phyloP scores from a whole-genome alignment of 1,140 invertebrate genomes.

The Drosophila pseudoobscura region DNA sequence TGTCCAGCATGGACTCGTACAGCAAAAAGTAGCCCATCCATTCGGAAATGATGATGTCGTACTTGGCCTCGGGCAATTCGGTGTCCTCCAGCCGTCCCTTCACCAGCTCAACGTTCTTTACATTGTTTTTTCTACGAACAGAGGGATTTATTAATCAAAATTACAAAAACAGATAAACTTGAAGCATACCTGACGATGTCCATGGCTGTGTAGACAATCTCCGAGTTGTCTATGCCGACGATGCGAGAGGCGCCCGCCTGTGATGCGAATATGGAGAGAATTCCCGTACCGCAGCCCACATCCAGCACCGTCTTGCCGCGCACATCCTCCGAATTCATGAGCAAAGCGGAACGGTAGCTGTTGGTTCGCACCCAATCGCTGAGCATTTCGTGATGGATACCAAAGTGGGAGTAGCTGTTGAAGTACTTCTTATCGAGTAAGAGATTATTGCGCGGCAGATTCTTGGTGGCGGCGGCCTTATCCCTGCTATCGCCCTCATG shows the following conservation, averaged over 20 bases:
- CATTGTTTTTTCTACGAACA: constrained; percentile 86
- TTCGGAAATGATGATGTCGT: constrained; percentile 98
- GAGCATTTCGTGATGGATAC: constrained; percentile 98
- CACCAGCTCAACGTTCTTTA: constrained; percentile 86
- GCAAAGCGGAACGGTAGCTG: constrained; percentile 96
- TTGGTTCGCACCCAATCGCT: constrained; percentile 92
- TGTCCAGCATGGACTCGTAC: constrained; percentile 99
- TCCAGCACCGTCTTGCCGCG: constrained; percentile 94
- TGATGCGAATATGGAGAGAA: constrained; percentile 97
- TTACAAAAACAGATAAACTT: background rate
- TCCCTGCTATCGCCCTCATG: constrained; percentile 59
- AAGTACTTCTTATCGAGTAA: constrained; percentile 92
- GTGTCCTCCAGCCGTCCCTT: constrained; percentile 95
- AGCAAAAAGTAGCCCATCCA: constrained; percentile 99
- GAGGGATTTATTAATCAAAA: background rate
- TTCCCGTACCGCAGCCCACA: constrained; percentile 96
- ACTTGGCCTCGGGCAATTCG: constrained; percentile 90
- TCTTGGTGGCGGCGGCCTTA: constrained; percentile 39
- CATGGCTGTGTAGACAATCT: constrained; percentile 92
- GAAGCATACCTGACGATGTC: constrained; percentile 87
- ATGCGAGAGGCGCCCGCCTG: constrained; percentile 95
- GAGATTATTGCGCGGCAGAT: constrained; percentile 70
- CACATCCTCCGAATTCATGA: constrained; percentile 89
- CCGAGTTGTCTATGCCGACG: constrained; percentile 96
- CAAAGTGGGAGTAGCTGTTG: constrained; percentile 98